Evolutionary conservation across 2,888 invertebrate species (phyloP), one percentile per base, ranked within the genome.

Genomic region (Dichetophora obliterata): DNA sequence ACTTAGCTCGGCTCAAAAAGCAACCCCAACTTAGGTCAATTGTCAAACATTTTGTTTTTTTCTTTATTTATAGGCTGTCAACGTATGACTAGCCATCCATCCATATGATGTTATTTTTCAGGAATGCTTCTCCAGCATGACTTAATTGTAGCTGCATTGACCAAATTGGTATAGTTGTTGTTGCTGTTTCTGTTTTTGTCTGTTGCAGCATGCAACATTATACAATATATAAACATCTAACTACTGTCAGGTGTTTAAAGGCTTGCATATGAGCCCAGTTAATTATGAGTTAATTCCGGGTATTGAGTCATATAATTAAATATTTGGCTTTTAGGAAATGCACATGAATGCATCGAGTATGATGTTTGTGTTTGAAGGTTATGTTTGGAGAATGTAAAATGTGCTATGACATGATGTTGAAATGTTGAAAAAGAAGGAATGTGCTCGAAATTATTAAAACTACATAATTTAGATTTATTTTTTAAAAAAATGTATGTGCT

Each of bases 271-370:
- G 65, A 68, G 50, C 50, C 24, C 24, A 37, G 43, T 66, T 66
- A 66, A 66, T 66, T 66, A 37, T 14, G 24, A 68, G 50, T 68
- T 68, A 68, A 68, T 68, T 68, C 68, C 27, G 16, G 27, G 48
- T 48, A 68, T 68, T 68, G 50, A 68, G 50, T 48, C 4, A 11
- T 24, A 50, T 68, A 50, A 68, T 68, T 68, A 43, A 43, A 43
- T 43, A 43, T 43, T 43, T 43, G 43, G 43, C 43, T 43, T 6
- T 43, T 43, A 43, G 43, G 43, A 43, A 43, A 43, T 14, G 14
- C 43, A 43, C 43, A 43, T 43, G 43, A 43, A 43, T 43, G 43
- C 43, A 43, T 14, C 11, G 11, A 6, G 43, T 3, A 43, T 59
- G 27, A 8, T 11, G 24, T 24, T n/a, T 27, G 27, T 27, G 14